Base-by-base conservation (phyloP, 2,797 vertebrate genomes). In the Phaenicophaeus curvirostris region DNA sequence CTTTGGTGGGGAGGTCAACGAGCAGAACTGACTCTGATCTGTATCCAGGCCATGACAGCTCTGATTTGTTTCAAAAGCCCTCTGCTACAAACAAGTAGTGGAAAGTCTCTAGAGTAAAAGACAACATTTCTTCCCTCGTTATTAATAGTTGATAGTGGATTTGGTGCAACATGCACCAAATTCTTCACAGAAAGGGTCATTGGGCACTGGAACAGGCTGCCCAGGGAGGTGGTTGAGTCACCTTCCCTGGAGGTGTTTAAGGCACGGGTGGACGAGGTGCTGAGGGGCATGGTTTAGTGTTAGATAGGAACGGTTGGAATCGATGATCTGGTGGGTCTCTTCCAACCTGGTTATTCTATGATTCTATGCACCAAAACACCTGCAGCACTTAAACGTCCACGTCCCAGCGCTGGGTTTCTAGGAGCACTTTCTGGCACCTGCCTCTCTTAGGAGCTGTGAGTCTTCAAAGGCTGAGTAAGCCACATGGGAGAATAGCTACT, bases 401-500 rank as follows among this genome's bases (percentile, higher is more conserved):
- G 33, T 55, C 72, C 75, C 68, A 72, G 80, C 58, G 37, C 42
- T 65, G 37, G 55, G 41, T 15, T 67, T 35, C 21, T 39, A 76
- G 28, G 50, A 51, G n/a, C 2, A 3, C 58, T 77, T 85, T 89
- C 50, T 89, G 78, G 15, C 85, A 95, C 85, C 93, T 93, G 85
- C 53, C 19, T 86, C 42, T 93, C 44, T 21, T 30, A 88, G 79
- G 78, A 90, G 57, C 63, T 80, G 17, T 46, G 31, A 41, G 71
- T 77, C 87, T 94, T 94, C 77, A 79, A 85, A 94, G 61, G 50
- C 71, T 91, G 46, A 87, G 57, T 73, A 82, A 93, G 50, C 50
- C 23, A 14, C 48, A 42, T 23, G 44, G 67, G 33, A 85, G 88
- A 85, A 83, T 42, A 58, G 69, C 54, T 93, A 51, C 73, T 85